These are phyloP conservation scores for Lepidocyrtinus sp. DNA, from an alignment of 2,888 invertebrate species.

Conservation along the genomic window DNA sequence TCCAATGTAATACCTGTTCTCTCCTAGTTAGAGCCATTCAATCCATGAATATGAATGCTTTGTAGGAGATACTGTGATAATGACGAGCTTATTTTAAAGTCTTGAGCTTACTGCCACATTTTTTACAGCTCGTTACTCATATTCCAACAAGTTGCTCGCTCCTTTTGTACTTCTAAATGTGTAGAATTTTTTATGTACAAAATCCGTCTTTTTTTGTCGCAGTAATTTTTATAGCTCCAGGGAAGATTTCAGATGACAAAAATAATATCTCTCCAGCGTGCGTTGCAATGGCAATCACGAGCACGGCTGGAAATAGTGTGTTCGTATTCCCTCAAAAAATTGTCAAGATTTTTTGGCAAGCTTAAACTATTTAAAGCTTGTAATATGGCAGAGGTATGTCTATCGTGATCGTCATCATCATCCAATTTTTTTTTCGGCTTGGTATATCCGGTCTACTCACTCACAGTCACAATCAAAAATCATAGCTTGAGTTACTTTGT, in stretches of 20 bases:
- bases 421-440: slow-evolving; percentile 55
- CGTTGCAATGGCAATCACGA: not conserved
- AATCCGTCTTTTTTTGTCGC: slow-evolving; percentile 17
- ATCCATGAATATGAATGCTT: not conserved
- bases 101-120: slow-evolving; percentile 52
- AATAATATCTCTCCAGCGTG: slow-evolving; percentile 12
- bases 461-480: slow-evolving; percentile 3
- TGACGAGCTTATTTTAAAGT: slow-evolving; percentile 1
- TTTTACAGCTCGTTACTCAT: slow-evolving; percentile 60
- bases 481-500: not conserved
- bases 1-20: slow-evolving; percentile 40
- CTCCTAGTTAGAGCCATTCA: not conserved
- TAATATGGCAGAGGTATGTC: not conserved
- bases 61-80: slow-evolving; percentile 1
- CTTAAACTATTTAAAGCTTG: slow-evolving; percentile 5
- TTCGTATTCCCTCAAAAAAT: too few species aligned
- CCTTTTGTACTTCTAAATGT: slow-evolving; percentile 8
- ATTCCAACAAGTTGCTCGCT: slow-evolving; percentile 31
- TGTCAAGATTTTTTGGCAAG: slow-evolving; percentile 8
- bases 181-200: not conserved
- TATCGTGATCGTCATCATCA: slow-evolving; percentile 11
- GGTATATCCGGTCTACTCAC: slow-evolving; percentile 51
- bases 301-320: slow-evolving; percentile 18
- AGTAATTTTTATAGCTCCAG: slow-evolving; percentile 40
- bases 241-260: slow-evolving; percentile 30